Evolutionary conservation across 2,797 vertebrate species (phyloP).

Genomic region (Oophaga sylvatica): DNA sequence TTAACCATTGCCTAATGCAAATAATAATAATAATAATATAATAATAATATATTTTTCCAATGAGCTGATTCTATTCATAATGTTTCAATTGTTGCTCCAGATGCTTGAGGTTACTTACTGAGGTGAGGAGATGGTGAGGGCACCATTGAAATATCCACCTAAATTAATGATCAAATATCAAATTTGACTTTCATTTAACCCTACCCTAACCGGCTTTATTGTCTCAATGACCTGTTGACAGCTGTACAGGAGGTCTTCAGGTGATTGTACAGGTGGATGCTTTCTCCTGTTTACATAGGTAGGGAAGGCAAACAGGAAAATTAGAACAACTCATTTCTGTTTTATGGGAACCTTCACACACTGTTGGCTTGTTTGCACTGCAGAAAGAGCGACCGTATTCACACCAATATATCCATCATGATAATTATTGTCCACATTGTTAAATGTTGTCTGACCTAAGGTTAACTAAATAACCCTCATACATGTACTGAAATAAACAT

Average conservation of each 20-base stretch:
- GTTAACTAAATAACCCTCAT: slow-evolving; percentile 54
- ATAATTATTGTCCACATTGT: slow-evolving; percentile 48
- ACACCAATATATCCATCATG: slow-evolving; percentile 19
- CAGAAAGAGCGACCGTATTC: not conserved
- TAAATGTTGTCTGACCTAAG: slow-evolving; percentile 52
- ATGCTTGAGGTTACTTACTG: not conserved
- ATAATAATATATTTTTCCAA: too few relatives aligned
- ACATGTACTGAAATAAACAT: slow-evolving; percentile 50
- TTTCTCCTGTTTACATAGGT: slow-evolving; percentile 71
- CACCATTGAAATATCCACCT: not conserved
- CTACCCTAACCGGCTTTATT: not conserved
- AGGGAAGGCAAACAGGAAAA: slow-evolving; percentile 68
- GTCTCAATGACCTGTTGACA: slow-evolving; percentile 1
- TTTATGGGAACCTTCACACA: slow-evolving; percentile 58
- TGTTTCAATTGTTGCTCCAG: not conserved
- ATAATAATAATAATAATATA: too few relatives aligned
- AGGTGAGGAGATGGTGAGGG: too few relatives aligned
- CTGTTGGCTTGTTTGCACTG: slow-evolving; percentile 58
- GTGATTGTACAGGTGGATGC: slow-evolving; percentile 73
- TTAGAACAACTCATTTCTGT: slow-evolving; percentile 61
- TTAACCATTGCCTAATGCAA: too few relatives aligned
- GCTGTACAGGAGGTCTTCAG: slow-evolving; percentile 64
- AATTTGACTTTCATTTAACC: not conserved
- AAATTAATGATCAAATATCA: not conserved
- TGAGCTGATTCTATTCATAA: not conserved